Evolutionary conservation across 2,797 vertebrate genomes (phyloP).

Genomic region (Hemitrygon akajei): DNA sequence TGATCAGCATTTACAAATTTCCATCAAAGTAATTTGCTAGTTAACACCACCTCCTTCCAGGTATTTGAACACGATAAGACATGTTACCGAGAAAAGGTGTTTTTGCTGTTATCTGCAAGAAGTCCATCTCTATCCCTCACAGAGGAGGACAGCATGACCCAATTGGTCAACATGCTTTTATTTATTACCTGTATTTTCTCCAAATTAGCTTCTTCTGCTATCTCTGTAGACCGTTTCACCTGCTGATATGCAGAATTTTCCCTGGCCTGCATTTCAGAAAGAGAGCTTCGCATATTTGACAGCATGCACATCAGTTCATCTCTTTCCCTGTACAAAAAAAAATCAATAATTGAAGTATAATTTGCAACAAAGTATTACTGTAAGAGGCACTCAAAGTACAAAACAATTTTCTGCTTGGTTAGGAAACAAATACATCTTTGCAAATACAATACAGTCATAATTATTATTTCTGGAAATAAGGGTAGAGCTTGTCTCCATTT

Average conservation of each 20-base stretch:
- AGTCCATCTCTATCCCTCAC: too few species aligned
- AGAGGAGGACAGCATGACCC: too few species aligned
- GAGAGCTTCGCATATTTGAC: constrained; percentile 58
- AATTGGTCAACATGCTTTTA: too few species aligned
- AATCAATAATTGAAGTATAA: too few species aligned
- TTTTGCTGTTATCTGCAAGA: too few species aligned
- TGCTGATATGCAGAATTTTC: constrained; percentile 75
- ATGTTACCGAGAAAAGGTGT: too few species aligned
- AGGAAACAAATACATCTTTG: neutral
- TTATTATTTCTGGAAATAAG: neutral
- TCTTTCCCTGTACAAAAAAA: constrained; percentile 66
- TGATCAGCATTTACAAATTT: too few species aligned
- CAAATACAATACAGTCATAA: neutral
- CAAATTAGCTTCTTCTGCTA: constrained; percentile 82
- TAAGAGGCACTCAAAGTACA: too few species aligned
- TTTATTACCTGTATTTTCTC: constrained; percentile 70
- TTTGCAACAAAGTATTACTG: too few species aligned
- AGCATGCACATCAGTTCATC: constrained; percentile 76
- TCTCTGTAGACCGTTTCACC: constrained; percentile 77
- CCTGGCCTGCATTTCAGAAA: constrained; percentile 69
- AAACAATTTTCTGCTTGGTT: neutral
- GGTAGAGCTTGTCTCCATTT: neutral
- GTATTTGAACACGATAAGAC: too few species aligned
- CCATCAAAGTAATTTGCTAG: too few species aligned
- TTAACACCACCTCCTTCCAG: too few species aligned